Base-by-base conservation (phyloP, 2,797 vertebrate genomes). In the Myripristis jacobus region DNA sequence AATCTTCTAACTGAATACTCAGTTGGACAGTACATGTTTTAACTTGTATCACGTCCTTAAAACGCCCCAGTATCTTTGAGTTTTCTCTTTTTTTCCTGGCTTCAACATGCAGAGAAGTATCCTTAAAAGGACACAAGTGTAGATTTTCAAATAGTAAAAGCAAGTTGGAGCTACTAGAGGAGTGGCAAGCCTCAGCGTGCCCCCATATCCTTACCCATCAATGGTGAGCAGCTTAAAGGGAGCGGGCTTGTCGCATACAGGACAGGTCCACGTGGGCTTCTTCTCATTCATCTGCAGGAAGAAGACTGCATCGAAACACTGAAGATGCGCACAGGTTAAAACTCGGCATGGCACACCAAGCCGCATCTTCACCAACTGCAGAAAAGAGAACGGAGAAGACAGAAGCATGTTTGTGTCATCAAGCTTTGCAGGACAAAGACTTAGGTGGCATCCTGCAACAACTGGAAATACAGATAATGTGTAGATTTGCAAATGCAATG, bases 201-300 rank as follows among this genome's bases (percentile, higher is more conserved):
- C 55, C 55, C 19, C 1, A 7, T 67, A 58, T 70, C 2, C 92
- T 91, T 89, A 97, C 98, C 97, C 97, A 10, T 99, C 98, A 0
- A 99, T 99, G 80, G 97, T 97, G 63, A 99, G 96, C 88, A 98
- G 95, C 90, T 98, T 96, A 11, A 97, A 99, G 16, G 97, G 96
- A 6, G 98, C 98, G 0, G 97, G 96, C 84, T 99, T 99, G 91
- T 99, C 98, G 19, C 98, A 99, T 65, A 99, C 98, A 0, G 98
- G 98, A 69, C 98, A 99, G 85, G 96, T 97, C 98, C 98, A 99
- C 0, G 98, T 99, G 73, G 98, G 98, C 75, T 99, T 99, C 89
- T 99, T 99, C 90, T 99, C 98, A 1, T 99, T 99, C 98, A 99
- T 99, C 93, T 99, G 98, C 85, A 99, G 95, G 91, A 99, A 99